A percentile compares a stretch with the other conserved stretches of the same genome.
These are phyloP conservation scores for Trichogramma pretiosum DNA, from an alignment of 1,140 invertebrate genomes.

Conservation along the genomic window DNA sequence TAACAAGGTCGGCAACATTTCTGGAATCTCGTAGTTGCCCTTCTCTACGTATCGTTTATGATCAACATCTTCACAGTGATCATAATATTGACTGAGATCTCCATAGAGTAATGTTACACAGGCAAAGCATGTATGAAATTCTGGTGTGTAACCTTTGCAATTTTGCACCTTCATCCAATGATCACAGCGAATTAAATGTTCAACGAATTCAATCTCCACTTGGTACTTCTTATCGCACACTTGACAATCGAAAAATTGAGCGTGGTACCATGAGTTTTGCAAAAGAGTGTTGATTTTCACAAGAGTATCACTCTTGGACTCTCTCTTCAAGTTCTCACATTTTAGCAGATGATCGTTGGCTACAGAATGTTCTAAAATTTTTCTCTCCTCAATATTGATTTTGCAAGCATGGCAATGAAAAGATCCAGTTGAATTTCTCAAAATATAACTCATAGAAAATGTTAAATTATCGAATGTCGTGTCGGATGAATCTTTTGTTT, in stretches of 20 bases:
- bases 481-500: neutral
- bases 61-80: constrained; percentile 19
- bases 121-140: constrained; percentile 23
- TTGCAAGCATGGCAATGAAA: constrained; percentile 11
- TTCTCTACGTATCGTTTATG: constrained; percentile 19
- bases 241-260: constrained; percentile 20
- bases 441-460: constrained; percentile 9
- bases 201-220: constrained; percentile 17
- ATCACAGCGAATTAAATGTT: constrained; percentile 17
- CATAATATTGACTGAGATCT: constrained; percentile 5
- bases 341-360: neutral
- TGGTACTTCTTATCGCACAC: constrained; percentile 12
- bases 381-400: neutral
- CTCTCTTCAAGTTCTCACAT: neutral
- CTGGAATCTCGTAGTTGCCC: constrained; percentile 7
- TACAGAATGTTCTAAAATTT: constrained; percentile 1
- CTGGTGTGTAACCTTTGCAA: neutral
- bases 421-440: neutral
- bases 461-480: constrained; percentile 17
- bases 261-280: constrained; percentile 19
- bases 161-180: constrained; percentile 6
- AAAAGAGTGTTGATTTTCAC: constrained; percentile 4
- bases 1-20: constrained; percentile 14
- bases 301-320: neutral
- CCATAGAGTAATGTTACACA: constrained; percentile 25